Percentiles rank a stretch among this genome's conserved stretches.
phyloP scores from a whole-genome alignment of 2,113 vertebrate genomes.

The Mesoclemmys tuberculata region DNA sequence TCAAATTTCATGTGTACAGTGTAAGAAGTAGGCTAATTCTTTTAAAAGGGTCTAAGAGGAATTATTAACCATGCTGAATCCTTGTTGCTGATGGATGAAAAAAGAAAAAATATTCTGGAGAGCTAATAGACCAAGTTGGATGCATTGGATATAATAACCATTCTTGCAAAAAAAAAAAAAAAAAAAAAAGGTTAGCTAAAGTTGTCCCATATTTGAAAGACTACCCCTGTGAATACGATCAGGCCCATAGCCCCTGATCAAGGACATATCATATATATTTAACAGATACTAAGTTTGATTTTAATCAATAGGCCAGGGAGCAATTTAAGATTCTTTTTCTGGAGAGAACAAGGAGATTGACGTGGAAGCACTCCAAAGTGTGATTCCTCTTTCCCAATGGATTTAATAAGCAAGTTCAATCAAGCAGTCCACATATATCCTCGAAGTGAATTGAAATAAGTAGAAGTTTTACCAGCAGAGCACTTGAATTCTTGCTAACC shows the following conservation, averaged over 20 bases:
- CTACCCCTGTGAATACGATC: not conserved
- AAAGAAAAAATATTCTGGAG: not conserved
- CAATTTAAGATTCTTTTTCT: not conserved
- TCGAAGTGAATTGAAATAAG: not conserved
- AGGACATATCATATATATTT: not conserved
- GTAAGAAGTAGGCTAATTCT: not conserved
- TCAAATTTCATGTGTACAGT: not conserved
- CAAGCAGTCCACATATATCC: not conserved
- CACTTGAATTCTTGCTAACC: slow-evolving; percentile 20
- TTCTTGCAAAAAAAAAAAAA: not conserved
- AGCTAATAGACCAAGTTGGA: not conserved
- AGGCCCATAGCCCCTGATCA: not conserved
- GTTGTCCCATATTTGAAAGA: not conserved
- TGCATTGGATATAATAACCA: not conserved
- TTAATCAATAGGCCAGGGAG: not conserved
- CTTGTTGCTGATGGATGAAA: not conserved
- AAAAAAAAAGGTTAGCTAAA: not conserved
- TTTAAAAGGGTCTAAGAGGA: not conserved
- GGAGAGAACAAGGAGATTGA: not conserved
- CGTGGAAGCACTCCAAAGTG: not conserved
- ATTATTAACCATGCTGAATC: not conserved
- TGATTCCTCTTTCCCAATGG: not conserved
- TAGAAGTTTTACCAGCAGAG: slow-evolving; percentile 20
- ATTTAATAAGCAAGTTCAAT: not conserved
- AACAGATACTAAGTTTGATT: not conserved